phyloP scores from a whole-genome alignment of 2,113 vertebrate species.

The Haplotaxodon microlepis region DNA sequence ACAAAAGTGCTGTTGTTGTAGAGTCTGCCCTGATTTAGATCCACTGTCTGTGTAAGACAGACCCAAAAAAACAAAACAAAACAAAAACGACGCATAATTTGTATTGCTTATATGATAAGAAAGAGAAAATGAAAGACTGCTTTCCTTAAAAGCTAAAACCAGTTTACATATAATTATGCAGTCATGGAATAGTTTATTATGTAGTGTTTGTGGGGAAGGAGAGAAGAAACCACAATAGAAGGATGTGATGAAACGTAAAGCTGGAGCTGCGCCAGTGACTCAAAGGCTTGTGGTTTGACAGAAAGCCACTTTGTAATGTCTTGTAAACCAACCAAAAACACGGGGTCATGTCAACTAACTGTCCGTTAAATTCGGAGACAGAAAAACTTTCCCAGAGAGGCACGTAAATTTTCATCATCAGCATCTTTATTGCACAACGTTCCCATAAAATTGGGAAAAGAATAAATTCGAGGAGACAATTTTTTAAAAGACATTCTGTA shows the following conservation, averaged over 20 bases:
- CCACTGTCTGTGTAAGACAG: neutral
- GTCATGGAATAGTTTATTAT: neutral
- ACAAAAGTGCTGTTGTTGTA: neutral
- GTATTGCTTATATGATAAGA: neutral
- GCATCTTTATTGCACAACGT: conserved; percentile 99
- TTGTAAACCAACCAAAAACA: neutral
- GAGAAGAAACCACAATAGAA: neutral
- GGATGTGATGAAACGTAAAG: neutral
- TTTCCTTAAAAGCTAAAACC: neutral
- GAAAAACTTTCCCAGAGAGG: neutral
- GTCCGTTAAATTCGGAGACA: neutral
- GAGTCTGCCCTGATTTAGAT: neutral
- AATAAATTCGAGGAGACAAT: conserved; percentile 77
- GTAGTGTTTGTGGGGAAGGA: neutral
- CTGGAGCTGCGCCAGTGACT: neutral
- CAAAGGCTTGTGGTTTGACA: neutral
- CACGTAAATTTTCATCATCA: conserved; percentile 34
- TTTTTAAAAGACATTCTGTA: conserved; percentile 86
- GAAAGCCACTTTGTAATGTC: neutral
- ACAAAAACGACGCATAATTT: rapidly evolving
- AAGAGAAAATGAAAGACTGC: rapidly evolving
- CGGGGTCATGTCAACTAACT: neutral
- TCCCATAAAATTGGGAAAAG: conserved; percentile 96
- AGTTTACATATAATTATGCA: neutral
- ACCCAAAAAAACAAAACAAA: neutral